Conservation (phyloP, 2,113 vertebrate genomes). For the Caracal caracal region DNA sequence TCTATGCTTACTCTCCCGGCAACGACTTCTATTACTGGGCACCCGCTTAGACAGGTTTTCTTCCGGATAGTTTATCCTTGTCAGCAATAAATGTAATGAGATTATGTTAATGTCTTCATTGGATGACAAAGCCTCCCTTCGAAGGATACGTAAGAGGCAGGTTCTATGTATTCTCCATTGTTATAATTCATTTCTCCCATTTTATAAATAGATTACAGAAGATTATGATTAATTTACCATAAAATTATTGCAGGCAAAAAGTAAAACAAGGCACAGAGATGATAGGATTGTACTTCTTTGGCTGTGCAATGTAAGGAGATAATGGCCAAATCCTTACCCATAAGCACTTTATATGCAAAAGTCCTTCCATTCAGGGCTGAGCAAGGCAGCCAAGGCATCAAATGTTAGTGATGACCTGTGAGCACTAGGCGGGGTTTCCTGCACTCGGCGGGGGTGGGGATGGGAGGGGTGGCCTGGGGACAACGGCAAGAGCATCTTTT, state of each 20-base stretch:
- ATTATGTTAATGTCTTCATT: conserved; percentile 16
- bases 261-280: neutral
- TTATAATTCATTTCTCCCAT: neutral
- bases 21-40: neutral
- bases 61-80: neutral
- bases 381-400: neutral
- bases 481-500: fast-evolving
- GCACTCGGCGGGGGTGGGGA: too few species aligned
- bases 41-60: neutral
- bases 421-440: neutral
- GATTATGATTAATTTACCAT: neutral
- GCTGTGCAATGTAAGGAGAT: neutral
- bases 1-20: neutral
- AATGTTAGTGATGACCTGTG: neutral
- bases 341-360: neutral
- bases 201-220: neutral
- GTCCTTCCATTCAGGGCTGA: neutral
- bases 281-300: neutral
- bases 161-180: neutral
- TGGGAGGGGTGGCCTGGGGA: too few species aligned
- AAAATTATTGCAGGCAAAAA: neutral
- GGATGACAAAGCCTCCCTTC: neutral
- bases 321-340: neutral
- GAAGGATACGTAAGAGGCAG: neutral
- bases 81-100: conserved; percentile 9